Percentiles rank a stretch among this genome's conserved stretches.
These are phyloP conservation scores for Gobiocypris rarus DNA, from an alignment of 2,113 vertebrate genomes.

Conservation along the genomic window DNA sequence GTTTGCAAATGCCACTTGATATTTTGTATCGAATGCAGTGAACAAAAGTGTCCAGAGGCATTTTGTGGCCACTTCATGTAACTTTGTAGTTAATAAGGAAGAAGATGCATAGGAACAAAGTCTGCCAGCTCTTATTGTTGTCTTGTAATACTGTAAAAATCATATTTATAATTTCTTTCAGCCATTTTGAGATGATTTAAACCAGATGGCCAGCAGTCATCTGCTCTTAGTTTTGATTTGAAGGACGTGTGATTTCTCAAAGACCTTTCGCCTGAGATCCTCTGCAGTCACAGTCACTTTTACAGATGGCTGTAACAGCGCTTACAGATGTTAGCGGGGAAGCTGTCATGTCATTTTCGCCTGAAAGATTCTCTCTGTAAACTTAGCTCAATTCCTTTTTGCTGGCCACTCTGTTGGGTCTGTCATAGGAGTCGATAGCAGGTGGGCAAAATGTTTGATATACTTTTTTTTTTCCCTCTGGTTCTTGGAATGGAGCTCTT, in stretches of 20 bases:
- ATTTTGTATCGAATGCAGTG: background rate
- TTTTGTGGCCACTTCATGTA: background rate
- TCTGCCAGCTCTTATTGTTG: background rate
- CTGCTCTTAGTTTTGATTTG: conserved; percentile 14
- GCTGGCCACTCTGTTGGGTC: background rate
- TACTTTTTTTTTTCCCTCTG: background rate
- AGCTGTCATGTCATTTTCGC: conserved; percentile 20
- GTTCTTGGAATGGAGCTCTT: conserved; percentile 33
- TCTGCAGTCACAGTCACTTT: conserved; percentile 20
- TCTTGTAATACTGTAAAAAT: background rate
- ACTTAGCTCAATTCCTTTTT: conserved; percentile 1
- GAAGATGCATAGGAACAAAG: background rate
- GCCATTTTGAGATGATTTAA: background rate
- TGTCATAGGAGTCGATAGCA: background rate
- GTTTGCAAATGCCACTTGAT: background rate
- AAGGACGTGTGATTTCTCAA: background rate
- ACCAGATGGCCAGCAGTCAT: background rate
- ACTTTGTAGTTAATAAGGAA: background rate
- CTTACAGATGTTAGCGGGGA: background rate
- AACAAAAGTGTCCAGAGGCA: background rate
- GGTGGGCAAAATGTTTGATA: background rate
- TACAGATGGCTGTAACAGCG: background rate
- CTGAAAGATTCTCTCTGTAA: conserved; percentile 10
- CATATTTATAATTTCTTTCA: background rate
- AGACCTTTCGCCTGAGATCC: conserved; percentile 1